Conservation (phyloP, 2,888 invertebrate species). For the Troides aeacus region DNA sequence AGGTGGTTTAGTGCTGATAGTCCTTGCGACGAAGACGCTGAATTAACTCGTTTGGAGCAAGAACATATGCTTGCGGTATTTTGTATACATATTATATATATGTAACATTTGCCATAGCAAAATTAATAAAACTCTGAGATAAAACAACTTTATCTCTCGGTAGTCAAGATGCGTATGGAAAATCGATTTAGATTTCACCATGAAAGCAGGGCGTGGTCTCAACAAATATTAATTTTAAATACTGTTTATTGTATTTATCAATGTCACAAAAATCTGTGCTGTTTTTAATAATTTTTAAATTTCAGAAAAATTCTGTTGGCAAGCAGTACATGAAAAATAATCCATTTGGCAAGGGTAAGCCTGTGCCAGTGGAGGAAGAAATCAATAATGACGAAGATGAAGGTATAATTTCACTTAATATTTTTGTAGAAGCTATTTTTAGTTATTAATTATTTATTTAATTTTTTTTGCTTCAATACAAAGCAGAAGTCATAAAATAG, state of each 20-base stretch:
- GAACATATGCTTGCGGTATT: conserved; percentile 66
- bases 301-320: background rate
- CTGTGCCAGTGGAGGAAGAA: background rate
- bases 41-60: conserved; percentile 81
- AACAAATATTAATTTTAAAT: background rate
- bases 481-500: background rate
- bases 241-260: background rate
- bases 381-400: background rate
- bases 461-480: background rate
- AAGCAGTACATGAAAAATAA: background rate
- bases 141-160: background rate
- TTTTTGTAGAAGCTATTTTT: background rate
- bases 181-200: background rate
- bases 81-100: conserved; percentile 1
- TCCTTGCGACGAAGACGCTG: conserved; percentile 83
- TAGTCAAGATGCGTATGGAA: background rate
- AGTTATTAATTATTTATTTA: too few relatives aligned
- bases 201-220: background rate
- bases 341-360: background rate
- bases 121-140: background rate
- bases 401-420: background rate
- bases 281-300: background rate
- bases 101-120: conserved; percentile 1
- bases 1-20: conserved; percentile 84
- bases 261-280: background rate